Conservation (phyloP, 2,797 vertebrate species). For the Antrozous pallidus region DNA sequence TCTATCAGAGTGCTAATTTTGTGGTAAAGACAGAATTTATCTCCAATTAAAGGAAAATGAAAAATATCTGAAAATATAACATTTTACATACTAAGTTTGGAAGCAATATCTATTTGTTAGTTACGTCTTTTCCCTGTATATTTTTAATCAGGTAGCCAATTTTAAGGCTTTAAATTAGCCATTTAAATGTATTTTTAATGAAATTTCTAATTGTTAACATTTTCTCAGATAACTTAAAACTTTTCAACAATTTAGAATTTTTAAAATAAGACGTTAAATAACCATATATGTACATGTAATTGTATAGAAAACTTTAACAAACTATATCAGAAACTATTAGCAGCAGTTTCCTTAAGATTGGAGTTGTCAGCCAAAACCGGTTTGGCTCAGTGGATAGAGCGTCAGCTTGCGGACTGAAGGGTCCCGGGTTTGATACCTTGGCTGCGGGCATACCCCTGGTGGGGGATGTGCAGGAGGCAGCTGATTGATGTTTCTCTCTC, state of each 20-base stretch:
- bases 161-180: constrained; percentile 22
- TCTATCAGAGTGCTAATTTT: background rate
- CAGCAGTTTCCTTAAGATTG: background rate
- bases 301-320: background rate
- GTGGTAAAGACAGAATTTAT: background rate
- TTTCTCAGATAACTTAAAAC: background rate
- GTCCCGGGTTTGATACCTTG: too few species aligned
- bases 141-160: background rate
- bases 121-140: background rate
- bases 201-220: constrained; percentile 18
- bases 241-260: constrained; percentile 16
- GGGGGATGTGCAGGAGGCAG: too few species aligned
- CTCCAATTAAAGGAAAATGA: background rate
- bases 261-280: background rate
- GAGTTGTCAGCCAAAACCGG: background rate
- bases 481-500: too few species aligned
- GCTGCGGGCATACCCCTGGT: too few species aligned
- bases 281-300: background rate
- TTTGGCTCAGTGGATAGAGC: too few species aligned
- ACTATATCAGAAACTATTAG: background rate
- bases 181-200: background rate
- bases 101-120: background rate
- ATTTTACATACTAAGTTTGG: background rate
- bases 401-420: too few species aligned
- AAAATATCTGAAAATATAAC: background rate